phyloP scores from a whole-genome alignment of 1,140 invertebrate genomes.

The Pristionchus pacificus region DNA sequence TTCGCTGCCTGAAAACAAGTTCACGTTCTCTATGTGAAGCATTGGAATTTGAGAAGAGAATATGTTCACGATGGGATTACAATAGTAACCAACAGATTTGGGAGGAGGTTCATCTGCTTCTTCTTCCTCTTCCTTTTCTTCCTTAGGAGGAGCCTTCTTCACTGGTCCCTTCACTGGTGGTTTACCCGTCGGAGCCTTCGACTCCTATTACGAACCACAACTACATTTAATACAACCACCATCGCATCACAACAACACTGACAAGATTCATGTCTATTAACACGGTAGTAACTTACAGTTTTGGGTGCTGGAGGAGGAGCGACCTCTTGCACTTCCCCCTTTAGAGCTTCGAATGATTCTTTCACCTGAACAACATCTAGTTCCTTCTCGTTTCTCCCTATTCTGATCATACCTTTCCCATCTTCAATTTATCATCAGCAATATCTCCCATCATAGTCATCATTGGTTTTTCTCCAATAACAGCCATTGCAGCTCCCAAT shows the following conservation, averaged over 20 bases:
- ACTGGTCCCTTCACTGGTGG: conserved; percentile 80
- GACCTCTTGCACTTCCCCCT: conserved; percentile 54
- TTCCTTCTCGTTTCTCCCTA: conserved; percentile 10
- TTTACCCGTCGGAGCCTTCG: conserved; percentile 8
- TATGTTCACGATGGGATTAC: conserved; percentile 26
- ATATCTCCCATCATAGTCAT: conserved; percentile 79
- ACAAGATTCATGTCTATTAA: too few species aligned
- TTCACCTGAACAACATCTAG: conserved; percentile 69
- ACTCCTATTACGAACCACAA: conserved; percentile 8
- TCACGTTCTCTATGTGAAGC: too few species aligned
- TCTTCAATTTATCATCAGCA: conserved; percentile 74
- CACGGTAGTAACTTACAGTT: too few species aligned
- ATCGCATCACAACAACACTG: conserved; percentile 13
- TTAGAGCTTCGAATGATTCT: conserved; percentile 77
- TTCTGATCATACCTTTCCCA: conserved; percentile 72
- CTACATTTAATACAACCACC: conserved; percentile 17
- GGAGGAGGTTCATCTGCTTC: conserved; percentile 77
- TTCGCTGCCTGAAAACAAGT: too few species aligned
- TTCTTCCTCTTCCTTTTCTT: conserved; percentile 59
- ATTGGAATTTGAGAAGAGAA: too few species aligned
- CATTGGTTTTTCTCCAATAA: conserved; percentile 85
- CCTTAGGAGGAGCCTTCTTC: conserved; percentile 80
- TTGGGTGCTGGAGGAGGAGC: neutral
- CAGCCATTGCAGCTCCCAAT: conserved; percentile 85
- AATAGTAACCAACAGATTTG: too few species aligned